Evolutionary conservation across 2,888 invertebrate genomes (phyloP).

Genomic region (Melanotus villosus): DNA sequence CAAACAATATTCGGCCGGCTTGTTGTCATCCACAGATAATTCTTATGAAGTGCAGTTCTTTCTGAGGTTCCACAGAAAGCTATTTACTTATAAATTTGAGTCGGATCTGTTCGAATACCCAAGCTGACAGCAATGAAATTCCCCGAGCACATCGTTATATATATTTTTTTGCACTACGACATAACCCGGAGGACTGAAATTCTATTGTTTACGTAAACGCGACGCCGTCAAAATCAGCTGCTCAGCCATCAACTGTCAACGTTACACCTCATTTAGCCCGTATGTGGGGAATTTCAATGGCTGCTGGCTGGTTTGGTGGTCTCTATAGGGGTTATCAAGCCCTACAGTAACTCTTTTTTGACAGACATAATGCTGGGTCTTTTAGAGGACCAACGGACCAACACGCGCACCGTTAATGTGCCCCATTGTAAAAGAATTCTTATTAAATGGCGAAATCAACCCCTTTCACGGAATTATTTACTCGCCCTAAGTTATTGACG

Average conservation of each 20-base stretch:
- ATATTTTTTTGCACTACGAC: slow-evolving; percentile 31
- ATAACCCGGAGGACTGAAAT: slow-evolving; percentile 30
- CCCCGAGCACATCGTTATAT: slow-evolving; percentile 32
- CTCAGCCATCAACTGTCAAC: slow-evolving; percentile 49
- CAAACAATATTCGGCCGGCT: slow-evolving; percentile 9
- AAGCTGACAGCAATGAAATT: slow-evolving; percentile 1
- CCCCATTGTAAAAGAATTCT: slow-evolving; percentile 11
- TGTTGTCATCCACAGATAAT: slow-evolving; percentile 6
- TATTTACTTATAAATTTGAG: slow-evolving; percentile 1
- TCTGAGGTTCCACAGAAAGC: background rate
- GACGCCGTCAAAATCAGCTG: slow-evolving; percentile 49
- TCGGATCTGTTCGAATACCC: background rate
- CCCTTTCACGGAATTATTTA: slow-evolving; percentile 24
- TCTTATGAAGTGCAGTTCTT: background rate
- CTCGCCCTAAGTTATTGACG: slow-evolving; percentile 18
- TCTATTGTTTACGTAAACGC: slow-evolving; percentile 49
- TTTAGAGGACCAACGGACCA: slow-evolving; percentile 25
- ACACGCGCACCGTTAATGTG: slow-evolving; percentile 19
- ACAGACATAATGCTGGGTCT: slow-evolving; percentile 28
- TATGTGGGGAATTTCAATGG: slow-evolving; percentile 51
- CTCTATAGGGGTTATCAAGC: slow-evolving; percentile 32
- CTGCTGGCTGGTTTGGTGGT: slow-evolving; percentile 29
- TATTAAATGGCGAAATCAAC: slow-evolving; percentile 20
- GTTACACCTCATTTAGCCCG: slow-evolving; percentile 51
- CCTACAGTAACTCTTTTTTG: slow-evolving; percentile 29